Evolutionary conservation across 2,113 vertebrate genomes (phyloP).

Genomic region (Brachyistius frenatus): DNA sequence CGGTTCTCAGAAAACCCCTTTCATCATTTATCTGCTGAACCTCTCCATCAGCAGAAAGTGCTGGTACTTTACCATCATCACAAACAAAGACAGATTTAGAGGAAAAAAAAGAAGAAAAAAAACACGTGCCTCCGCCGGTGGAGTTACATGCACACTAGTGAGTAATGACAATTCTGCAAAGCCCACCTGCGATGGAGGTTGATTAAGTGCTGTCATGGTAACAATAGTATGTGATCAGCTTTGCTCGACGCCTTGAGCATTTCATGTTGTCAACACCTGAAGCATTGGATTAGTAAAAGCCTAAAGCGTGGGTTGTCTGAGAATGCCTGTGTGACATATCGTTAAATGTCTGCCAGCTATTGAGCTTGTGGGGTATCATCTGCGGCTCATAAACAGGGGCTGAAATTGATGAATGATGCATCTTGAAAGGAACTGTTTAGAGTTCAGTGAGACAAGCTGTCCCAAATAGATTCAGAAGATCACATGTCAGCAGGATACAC

Average conservation of each 20-base stretch:
- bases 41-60: constrained; percentile 81
- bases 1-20: constrained; percentile 77
- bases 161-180: constrained; percentile 46
- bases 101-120: constrained; percentile 14
- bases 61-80: constrained; percentile 66
- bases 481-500: constrained; percentile 86
- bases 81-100: constrained; percentile 75
- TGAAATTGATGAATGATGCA: constrained; percentile 85
- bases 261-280: constrained; percentile 64
- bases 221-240: constrained; percentile 61
- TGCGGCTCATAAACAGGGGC: constrained; percentile 69
- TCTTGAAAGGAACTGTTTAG: constrained; percentile 83
- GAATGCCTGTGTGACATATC: constrained; percentile 58
- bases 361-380: constrained; percentile 72
- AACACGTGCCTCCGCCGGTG: background rate
- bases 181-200: constrained; percentile 50
- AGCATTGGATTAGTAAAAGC: constrained; percentile 67
- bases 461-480: constrained; percentile 85
- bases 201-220: constrained; percentile 72
- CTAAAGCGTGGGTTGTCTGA: constrained; percentile 63
- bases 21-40: constrained; percentile 84
- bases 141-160: constrained; percentile 37
- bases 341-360: constrained; percentile 72
- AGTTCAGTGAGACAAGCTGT: constrained; percentile 81
- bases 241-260: constrained; percentile 41